Evolutionary conservation across 2,888 invertebrate genomes (phyloP).

Genomic region (Labia minor): DNA sequence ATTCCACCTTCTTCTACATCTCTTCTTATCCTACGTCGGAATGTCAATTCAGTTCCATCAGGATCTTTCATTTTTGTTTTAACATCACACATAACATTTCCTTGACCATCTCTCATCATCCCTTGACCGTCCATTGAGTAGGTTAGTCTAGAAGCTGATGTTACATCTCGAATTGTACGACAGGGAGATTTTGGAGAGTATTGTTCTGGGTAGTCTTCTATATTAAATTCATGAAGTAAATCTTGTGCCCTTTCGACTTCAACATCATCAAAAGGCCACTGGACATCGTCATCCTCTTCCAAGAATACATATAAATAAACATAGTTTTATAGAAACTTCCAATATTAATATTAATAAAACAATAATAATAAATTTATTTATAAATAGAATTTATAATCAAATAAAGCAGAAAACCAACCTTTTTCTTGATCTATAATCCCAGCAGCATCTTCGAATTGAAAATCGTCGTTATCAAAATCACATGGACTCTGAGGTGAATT

Average conservation of each 20-base stretch:
- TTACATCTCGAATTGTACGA: neutral
- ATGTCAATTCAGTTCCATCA: neutral
- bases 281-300: neutral
- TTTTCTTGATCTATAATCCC: neutral
- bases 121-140: neutral
- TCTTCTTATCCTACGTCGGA: neutral
- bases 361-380: no score
- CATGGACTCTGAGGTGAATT: no score
- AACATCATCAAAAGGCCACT: neutral
- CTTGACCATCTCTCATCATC: neutral
- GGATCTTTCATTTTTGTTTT: neutral
- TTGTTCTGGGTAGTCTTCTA: neutral
- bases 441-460: neutral
- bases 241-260: neutral
- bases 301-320: no score
- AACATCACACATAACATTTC: neutral
- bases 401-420: neutral
- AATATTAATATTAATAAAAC: no score
- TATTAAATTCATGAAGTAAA: neutral
- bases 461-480: neutral
- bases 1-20: neutral
- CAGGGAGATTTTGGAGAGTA: neutral
- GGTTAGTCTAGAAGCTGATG: neutral
- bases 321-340: no score
- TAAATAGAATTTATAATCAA: no score